Evolutionary conservation across 2,113 vertebrate species (phyloP), one percentile per base, ranked within the genome.

Genomic region (Chaetura pelagica): DNA sequence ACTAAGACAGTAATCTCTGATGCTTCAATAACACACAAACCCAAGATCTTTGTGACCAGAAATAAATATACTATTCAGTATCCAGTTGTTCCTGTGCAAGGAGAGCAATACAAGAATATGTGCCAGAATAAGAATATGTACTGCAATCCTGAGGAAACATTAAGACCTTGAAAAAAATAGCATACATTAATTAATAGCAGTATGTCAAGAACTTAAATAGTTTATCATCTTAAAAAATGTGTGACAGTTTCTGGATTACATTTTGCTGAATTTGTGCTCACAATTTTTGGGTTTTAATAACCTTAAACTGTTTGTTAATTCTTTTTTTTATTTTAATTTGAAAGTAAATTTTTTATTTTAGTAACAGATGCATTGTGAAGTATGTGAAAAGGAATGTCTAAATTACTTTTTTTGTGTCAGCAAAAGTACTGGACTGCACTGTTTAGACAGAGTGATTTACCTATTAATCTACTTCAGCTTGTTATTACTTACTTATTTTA

Each of bases 61-160:
- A 87, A 51, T 38, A n/a, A 54, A 54, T 34, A 73, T 4, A 32
- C 7, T n/a, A 57, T 42, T 22, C 32, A 51, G 30, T 68, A 34
- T 15, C 27, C 0, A 0, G 5, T 3, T 68, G 32, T 51, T 11
- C 3, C 8, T 63, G 14, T 46, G 24, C 27, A 59, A 44, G 22
- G 34, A 74, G 2, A 83, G 4, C 7, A 64, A n/a, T 32, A 58
- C 34, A 84, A 74, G 11, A 61, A 48, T 18, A 19, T 32, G 7
- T 15, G 16, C 5, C 64, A 73, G 34, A 64, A 76, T n/a, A n/a
- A 55, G 4, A 27, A 40, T 75, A 55, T 54, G 1, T n/a, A 82
- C 32, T 59, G 64, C 23, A 57, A 27, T 51, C 40, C 26, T 19
- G 64, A 7, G 7, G 2, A 44, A 51, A 61, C 30, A 63, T n/a